Evolutionary conservation across 2,888 invertebrate species (phyloP).

Genomic region (Trissonchulus latispiculum): DNA sequence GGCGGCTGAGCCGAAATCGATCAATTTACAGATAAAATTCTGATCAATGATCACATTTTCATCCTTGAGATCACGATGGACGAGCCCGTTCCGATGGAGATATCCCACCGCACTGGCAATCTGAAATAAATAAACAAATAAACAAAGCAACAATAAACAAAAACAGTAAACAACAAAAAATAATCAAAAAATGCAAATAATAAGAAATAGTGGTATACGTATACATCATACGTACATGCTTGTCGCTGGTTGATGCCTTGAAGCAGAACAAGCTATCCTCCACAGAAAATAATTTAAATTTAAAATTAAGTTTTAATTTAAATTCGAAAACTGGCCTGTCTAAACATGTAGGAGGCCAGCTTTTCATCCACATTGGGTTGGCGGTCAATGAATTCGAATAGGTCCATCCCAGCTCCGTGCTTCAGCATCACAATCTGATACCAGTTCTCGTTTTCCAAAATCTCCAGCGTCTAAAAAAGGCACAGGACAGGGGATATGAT

Average conservation of each 20-base stretch:
- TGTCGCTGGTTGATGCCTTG: background rate
- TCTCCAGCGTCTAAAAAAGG: slow-evolving; percentile 55
- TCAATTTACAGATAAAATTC: slow-evolving; percentile 60
- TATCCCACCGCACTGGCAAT: slow-evolving; percentile 61
- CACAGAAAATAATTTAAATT: too few relatives aligned
- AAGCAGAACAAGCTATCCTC: background rate
- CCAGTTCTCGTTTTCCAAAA: slow-evolving; percentile 60
- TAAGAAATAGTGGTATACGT: too few relatives aligned
- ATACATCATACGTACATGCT: too few relatives aligned
- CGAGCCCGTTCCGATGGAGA: slow-evolving; percentile 57
- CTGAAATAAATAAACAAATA: slow-evolving; percentile 47
- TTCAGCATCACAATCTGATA: slow-evolving; percentile 68
- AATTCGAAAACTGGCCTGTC: slow-evolving; percentile 53
- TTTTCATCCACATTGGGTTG: slow-evolving; percentile 59
- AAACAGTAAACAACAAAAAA: too few relatives aligned
- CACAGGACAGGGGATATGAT: too few relatives aligned
- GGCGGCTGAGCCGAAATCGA: slow-evolving; percentile 66
- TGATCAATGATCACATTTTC: slow-evolving; percentile 65
- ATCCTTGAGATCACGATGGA: slow-evolving; percentile 65
- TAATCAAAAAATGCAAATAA: too few relatives aligned
- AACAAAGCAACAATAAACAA: too few relatives aligned
- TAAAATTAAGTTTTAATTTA: too few relatives aligned
- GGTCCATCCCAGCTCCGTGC: slow-evolving; percentile 63
- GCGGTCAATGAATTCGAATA: slow-evolving; percentile 66
- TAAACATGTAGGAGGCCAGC: slow-evolving; percentile 59